These are phyloP conservation scores for Papilio aristodemus DNA, from an alignment of 1,140 invertebrate genomes.

Conservation along the genomic window DNA sequence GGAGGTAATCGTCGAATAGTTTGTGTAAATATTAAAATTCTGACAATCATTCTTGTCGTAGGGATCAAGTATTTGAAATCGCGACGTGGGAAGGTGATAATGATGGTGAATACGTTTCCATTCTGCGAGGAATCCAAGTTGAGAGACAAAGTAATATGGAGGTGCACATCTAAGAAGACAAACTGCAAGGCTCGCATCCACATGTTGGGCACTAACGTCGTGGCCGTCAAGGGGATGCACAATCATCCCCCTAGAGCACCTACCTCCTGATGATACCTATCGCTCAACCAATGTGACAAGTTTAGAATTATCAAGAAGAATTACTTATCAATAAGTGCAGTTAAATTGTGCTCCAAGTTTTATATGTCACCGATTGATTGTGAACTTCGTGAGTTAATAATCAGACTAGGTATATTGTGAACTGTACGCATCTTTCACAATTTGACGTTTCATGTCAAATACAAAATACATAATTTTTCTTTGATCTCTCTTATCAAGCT, in stretches of 20 bases:
- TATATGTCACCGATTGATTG: neutral
- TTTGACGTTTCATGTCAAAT: too few species aligned
- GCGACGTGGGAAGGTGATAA: slow-evolving; percentile 77
- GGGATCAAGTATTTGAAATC: slow-evolving; percentile 79
- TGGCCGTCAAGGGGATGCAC: slow-evolving; percentile 77
- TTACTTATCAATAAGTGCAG: neutral
- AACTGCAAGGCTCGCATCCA: slow-evolving; percentile 79
- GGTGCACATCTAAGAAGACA: slow-evolving; percentile 79
- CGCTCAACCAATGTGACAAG: neutral
- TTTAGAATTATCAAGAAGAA: neutral
- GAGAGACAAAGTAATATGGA: slow-evolving; percentile 78
- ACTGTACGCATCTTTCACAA: too few species aligned
- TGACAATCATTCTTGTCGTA: slow-evolving; percentile 63
- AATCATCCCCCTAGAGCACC: slow-evolving; percentile 71
- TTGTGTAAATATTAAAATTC: slow-evolving; percentile 43
- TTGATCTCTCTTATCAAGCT: too few species aligned
- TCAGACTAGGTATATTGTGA: too few species aligned
- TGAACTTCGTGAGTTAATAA: too few species aligned
- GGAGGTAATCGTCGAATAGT: slow-evolving; percentile 28
- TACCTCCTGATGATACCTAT: slow-evolving; percentile 38
- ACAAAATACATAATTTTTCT: too few species aligned
- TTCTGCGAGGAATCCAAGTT: slow-evolving; percentile 79
- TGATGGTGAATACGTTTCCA: slow-evolving; percentile 80
- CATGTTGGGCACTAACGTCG: slow-evolving; percentile 73
- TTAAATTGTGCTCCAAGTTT: neutral